Conservation (phyloP, 2,888 invertebrate species). For the Leptinotarsa tumamoca region DNA sequence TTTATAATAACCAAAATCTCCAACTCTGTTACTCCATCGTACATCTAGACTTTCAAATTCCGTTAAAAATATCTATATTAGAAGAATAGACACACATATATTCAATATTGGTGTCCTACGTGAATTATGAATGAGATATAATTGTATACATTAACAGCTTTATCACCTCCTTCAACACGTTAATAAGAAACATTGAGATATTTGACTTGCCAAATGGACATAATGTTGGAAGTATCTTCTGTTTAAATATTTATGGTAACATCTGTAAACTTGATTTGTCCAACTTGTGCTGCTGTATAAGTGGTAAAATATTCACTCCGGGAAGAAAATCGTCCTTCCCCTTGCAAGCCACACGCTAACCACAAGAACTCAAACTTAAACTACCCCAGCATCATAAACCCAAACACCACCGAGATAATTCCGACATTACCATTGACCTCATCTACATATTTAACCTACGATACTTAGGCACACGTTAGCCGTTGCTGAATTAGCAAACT, state of each 20-base stretch:
- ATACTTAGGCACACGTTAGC: conserved; percentile 33
- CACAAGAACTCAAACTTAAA: conserved; percentile 28
- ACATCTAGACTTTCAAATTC: too few relatives aligned
- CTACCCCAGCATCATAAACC: conserved; percentile 23
- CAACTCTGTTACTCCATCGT: too few relatives aligned
- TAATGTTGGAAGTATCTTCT: too few relatives aligned
- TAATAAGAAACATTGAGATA: too few relatives aligned
- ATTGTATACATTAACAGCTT: too few relatives aligned
- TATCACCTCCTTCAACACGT: too few relatives aligned
- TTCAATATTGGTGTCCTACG: too few relatives aligned
- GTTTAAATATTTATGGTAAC: neutral
- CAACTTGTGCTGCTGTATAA: neutral
- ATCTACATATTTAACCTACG: conserved; percentile 29
- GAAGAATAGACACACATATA: too few relatives aligned
- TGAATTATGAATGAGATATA: too few relatives aligned
- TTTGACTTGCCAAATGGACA: too few relatives aligned
- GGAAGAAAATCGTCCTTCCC: conserved; percentile 20
- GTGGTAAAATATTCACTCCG: conserved; percentile 16
- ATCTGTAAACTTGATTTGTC: neutral
- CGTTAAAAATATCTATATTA: too few relatives aligned
- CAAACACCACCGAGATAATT: conserved; percentile 29
- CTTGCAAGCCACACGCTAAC: conserved; percentile 26
- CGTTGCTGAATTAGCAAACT: conserved; percentile 33
- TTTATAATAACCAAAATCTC: too few relatives aligned
- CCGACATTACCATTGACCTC: conserved; percentile 33